These are phyloP conservation scores for Drosophila nigricruria DNA, from an alignment of 2,888 invertebrate genomes.

Conservation along the genomic window DNA sequence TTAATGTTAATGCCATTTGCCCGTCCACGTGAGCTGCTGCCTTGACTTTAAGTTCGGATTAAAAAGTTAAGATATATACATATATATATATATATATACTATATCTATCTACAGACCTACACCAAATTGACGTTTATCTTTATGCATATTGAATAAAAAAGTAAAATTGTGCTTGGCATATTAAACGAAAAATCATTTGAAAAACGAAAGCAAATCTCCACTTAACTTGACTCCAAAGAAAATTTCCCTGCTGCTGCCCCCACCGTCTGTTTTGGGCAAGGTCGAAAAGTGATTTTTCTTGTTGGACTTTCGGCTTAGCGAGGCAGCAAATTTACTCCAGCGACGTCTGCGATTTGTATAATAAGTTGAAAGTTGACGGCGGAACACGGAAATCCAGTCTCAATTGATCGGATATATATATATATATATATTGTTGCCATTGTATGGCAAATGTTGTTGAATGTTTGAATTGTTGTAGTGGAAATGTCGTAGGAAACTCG, in stretches of 20 bases:
- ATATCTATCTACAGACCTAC: constrained; percentile 35
- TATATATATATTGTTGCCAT: constrained; percentile 8
- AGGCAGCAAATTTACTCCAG: constrained; percentile 59
- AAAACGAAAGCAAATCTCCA: constrained; percentile 71
- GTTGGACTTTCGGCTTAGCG: constrained; percentile 72
- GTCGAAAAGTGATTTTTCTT: constrained; percentile 78
- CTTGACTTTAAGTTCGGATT: constrained; percentile 48
- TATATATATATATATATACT: constrained; percentile 21
- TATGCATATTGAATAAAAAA: constrained; percentile 73
- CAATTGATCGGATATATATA: constrained; percentile 46
- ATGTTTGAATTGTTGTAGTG: constrained; percentile 1
- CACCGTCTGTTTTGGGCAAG: constrained; percentile 1
- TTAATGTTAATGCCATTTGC: constrained; percentile 63
- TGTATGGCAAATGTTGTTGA: constrained; percentile 24
- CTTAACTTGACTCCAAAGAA: constrained; percentile 13
- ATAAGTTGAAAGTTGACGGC: constrained; percentile 43
- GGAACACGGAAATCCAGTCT: constrained; percentile 23
- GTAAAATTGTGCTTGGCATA: constrained; percentile 78
- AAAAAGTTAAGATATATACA: constrained; percentile 47
- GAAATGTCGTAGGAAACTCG: background rate
- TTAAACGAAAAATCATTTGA: constrained; percentile 59
- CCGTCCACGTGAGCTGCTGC: constrained; percentile 39
- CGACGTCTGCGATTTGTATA: constrained; percentile 59
- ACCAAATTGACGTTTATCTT: constrained; percentile 66
- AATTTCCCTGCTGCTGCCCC: background rate